These are phyloP conservation scores for Ptychoptera albimana DNA, from an alignment of 2,888 invertebrate species.

Conservation along the genomic window DNA sequence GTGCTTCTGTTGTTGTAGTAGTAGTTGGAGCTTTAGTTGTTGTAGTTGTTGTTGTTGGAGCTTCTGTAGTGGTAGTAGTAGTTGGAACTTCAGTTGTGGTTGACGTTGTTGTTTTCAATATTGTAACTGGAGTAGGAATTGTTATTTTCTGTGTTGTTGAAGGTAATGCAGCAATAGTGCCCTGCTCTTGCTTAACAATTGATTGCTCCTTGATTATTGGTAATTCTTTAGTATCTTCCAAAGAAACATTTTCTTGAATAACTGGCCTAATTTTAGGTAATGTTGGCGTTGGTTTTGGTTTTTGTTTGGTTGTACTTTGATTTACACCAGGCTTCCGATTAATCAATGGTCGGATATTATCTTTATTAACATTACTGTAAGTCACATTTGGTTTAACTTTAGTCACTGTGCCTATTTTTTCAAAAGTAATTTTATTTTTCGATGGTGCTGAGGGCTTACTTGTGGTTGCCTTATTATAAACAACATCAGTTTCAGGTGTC, in stretches of 20 bases:
- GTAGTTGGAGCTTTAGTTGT: slow-evolving; percentile 13
- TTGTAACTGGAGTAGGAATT: slow-evolving; percentile 8
- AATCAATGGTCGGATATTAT: too few species aligned
- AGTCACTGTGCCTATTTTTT: neutral
- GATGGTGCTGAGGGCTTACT: slow-evolving; percentile 4
- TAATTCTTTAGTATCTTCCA: neutral
- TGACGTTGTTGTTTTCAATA: slow-evolving; percentile 10
- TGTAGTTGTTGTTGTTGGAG: slow-evolving; percentile 13
- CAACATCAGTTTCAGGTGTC: slow-evolving; percentile 29
- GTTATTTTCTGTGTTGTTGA: slow-evolving; percentile 11
- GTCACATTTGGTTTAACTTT: neutral
- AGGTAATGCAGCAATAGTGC: slow-evolving; percentile 11
- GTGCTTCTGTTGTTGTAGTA: slow-evolving; percentile 4
- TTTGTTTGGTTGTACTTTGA: slow-evolving; percentile 7
- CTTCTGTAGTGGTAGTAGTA: slow-evolving; percentile 13
- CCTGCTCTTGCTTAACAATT: neutral
- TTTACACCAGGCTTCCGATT: neutral
- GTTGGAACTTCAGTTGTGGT: slow-evolving; percentile 14
- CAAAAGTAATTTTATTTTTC: neutral
- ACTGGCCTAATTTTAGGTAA: slow-evolving; percentile 12
- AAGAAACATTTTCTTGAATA: neutral
- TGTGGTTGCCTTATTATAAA: slow-evolving; percentile 16
- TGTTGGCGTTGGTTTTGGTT: slow-evolving; percentile 12
- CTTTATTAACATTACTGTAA: neutral
- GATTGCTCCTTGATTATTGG: too few species aligned